Base-by-base conservation (phyloP, 2,888 invertebrate species). In the Synanthedon formicaeformis region DNA sequence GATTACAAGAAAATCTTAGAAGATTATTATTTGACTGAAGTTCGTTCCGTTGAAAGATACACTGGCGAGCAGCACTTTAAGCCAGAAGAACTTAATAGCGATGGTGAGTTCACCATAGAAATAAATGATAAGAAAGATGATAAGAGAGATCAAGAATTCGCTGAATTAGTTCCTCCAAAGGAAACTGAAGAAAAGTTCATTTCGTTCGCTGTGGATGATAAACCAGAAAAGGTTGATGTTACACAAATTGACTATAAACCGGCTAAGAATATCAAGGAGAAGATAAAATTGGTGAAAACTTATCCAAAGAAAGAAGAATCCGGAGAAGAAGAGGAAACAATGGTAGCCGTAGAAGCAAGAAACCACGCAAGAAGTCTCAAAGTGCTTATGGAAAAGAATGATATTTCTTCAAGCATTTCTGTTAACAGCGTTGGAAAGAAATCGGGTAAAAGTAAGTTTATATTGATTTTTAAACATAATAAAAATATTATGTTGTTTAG, bases 11-110 rank as follows among this genome's bases (percentile, higher is more conserved):
- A 89, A 58, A 73, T 90, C 50, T 67, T 92, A 3, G 81, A 84
- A 67, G 87, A 90, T 51, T 88, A 89, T 62, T 92, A 92, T 58
- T 73, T 89, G 49, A 91, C 91, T 50, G 90, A 91, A 41, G 91
- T 92, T 0, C 89, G 89, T 60, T 90, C 88, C 12, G 88, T 89
- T 11, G 89, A 89, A 58, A 77, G 73, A 52, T 81, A 81, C 55
- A 75, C 81, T 48, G 65, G 75, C 2, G 80, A 76, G 40, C 60
- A 67, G n/a, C 61, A 75, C 13, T 60, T 65, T 12, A 73, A 72
- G 52, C 65, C 73, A 6, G 67, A 75, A 16, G 71, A 78, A 40
- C 64, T 67, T 2, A 72, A 79, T 16, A 67, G 72, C 14, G 66
- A 78, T 40, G 70, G 66, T 45, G 78, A 78, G 57, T 69, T 75